Base-by-base conservation (phyloP, 1,140 invertebrate species). In the Spodoptera frugiperda region DNA sequence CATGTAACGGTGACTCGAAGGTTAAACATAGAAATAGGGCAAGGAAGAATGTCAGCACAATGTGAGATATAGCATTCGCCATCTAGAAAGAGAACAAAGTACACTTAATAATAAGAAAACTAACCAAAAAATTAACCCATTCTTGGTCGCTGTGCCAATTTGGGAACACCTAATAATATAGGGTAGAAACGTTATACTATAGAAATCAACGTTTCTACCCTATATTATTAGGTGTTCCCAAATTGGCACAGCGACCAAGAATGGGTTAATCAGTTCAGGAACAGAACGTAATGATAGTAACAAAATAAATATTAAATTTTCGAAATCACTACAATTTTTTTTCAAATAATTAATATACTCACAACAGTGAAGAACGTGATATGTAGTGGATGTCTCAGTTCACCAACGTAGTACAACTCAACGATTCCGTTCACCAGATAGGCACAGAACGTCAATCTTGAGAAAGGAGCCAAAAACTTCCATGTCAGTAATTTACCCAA, bases 341-440 rank as follows among this genome's bases (percentile, higher is more conserved):
- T 19, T 65, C 10, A n/a, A 1, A n/a, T 33, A 33, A 12, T 4
- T 30, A n/a, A 5, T 25, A 70, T 74, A 88, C 89, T 85, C 80
- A 93, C 91, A 77, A 91, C 82, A 51, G 90, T 92, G 67, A 91
- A 92, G 81, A 91, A 90, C 15, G 87, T 92, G 44, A 93, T 88
- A 51, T 93, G 91, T 8, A 93, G 75, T n/a, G 95, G 95, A 82
- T 95, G 93, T 82, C 95, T 92, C 57, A 95, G 85, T 68, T 95
- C 95, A 14, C 95, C 95, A 8, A 95, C 88, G 70, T 94, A 94
- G 86, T 96, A 95, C 72, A 97, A 87, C 86, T 96, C 96, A 2
- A 97, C 93, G 21, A 96, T 91, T 2, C 96, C 96, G 84, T 97
- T 96, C 8, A 96, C 95, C 33, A 97, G 94, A 86, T 96, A 97